phyloP scores from a whole-genome alignment of 2,113 vertebrate genomes.

The Cinclus cinclus region DNA sequence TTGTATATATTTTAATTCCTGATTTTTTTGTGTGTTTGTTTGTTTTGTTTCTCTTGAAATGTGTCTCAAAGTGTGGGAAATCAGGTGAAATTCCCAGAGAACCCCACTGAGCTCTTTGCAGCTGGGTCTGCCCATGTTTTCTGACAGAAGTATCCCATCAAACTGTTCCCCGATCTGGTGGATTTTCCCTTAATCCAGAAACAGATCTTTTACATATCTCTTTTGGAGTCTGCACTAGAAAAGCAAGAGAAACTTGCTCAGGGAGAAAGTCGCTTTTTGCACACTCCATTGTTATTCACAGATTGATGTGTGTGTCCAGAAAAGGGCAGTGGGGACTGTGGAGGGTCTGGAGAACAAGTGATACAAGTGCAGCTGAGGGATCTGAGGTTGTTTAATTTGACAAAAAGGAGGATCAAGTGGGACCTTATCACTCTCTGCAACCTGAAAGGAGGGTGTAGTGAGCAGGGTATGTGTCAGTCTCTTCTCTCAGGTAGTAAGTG shows the following conservation, averaged over 20 bases:
- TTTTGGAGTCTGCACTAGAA: not conserved
- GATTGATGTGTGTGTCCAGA: rapidly evolving
- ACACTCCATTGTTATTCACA: not conserved
- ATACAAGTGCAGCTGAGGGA: not conserved
- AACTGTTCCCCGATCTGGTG: not conserved
- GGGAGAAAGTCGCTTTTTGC: not conserved
- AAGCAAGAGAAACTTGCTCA: not conserved
- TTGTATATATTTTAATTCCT: not conserved
- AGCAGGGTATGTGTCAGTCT: rapidly evolving
- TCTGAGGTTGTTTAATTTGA: not conserved
- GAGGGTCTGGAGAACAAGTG: too few relatives aligned
- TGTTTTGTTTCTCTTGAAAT: not conserved
- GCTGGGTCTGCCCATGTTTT: not conserved
- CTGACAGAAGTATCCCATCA: not conserved
- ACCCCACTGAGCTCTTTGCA: not conserved
- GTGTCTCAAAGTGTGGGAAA: not conserved
- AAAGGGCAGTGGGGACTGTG: not conserved
- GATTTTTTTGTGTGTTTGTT: too few relatives aligned
- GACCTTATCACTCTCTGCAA: not conserved
- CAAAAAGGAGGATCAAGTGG: not conserved
- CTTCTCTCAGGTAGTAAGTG: not conserved
- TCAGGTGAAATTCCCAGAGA: not conserved
- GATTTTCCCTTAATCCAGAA: not conserved
- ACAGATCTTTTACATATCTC: not conserved
- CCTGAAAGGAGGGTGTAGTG: not conserved